Conservation (phyloP, 2,113 vertebrate species). For the Callorhinus ursinus region DNA sequence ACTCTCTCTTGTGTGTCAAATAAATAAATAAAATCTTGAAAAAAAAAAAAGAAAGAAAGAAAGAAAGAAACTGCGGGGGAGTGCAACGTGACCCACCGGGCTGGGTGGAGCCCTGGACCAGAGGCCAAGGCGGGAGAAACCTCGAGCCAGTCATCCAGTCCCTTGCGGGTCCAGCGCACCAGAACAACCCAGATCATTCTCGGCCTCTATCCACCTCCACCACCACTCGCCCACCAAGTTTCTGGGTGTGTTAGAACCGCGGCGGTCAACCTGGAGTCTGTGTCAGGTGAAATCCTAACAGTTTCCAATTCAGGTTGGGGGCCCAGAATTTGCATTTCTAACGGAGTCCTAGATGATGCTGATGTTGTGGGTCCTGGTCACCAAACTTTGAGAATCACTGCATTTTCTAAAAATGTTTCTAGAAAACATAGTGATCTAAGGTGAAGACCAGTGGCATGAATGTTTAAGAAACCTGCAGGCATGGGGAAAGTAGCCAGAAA, state of each 20-base stretch:
- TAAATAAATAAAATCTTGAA: no score
- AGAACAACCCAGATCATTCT: neutral
- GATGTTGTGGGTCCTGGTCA: neutral
- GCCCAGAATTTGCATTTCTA: neutral
- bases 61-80: no score
- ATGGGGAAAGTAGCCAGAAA: neutral
- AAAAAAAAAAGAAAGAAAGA: no score
- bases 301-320: no score
- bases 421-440: neutral
- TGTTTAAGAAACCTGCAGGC: neutral
- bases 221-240: no score
- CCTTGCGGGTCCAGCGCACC: neutral
- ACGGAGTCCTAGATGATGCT: neutral
- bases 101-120: rapidly evolving
- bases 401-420: no score
- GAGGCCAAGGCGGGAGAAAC: neutral
- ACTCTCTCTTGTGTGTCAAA: no score
- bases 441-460: neutral
- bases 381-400: neutral
- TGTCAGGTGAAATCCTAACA: neutral
- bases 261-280: neutral
- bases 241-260: neutral
- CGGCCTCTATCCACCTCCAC: neutral
- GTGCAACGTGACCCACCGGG: rapidly evolving
- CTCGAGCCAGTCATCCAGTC: rapidly evolving